Conservation (phyloP, 2,888 invertebrate species). For the Chymomyza fuscimana region DNA sequence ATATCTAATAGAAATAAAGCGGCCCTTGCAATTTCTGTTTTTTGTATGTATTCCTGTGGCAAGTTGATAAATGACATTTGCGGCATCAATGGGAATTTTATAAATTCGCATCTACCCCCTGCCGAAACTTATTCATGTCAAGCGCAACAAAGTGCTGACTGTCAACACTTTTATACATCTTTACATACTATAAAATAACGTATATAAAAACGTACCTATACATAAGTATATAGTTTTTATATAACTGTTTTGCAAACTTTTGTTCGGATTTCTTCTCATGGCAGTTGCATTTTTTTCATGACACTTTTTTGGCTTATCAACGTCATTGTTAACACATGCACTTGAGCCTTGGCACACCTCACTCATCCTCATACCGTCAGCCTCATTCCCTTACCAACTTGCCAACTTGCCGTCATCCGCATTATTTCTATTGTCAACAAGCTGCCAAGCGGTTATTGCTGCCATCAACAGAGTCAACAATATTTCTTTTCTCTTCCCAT, state of each 20-base stretch:
- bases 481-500: too few species aligned
- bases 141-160: neutral
- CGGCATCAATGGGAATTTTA: constrained; percentile 73
- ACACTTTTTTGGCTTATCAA: constrained; percentile 73
- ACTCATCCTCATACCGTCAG: neutral
- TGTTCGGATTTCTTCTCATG: constrained; percentile 15
- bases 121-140: constrained; percentile 43
- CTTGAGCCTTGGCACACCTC: constrained; percentile 37
- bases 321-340: constrained; percentile 67
- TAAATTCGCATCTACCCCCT: constrained; percentile 58
- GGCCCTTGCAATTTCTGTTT: neutral
- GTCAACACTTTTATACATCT: constrained; percentile 3
- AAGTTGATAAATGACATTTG: constrained; percentile 74
- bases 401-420: too few species aligned
- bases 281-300: constrained; percentile 70
- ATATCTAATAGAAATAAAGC: neutral
- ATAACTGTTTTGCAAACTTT: too few species aligned
- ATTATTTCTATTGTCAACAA: constrained; percentile 72
- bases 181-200: neutral
- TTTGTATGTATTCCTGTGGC: constrained; percentile 38
- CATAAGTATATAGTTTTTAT: constrained; percentile 3
- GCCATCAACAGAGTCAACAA: neutral
- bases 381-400: neutral
- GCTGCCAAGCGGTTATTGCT: constrained; percentile 56
- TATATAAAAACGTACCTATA: too few species aligned